These are phyloP conservation scores for Halcyon chelicuti DNA, from an alignment of 2,797 vertebrate species.

Conservation along the genomic window DNA sequence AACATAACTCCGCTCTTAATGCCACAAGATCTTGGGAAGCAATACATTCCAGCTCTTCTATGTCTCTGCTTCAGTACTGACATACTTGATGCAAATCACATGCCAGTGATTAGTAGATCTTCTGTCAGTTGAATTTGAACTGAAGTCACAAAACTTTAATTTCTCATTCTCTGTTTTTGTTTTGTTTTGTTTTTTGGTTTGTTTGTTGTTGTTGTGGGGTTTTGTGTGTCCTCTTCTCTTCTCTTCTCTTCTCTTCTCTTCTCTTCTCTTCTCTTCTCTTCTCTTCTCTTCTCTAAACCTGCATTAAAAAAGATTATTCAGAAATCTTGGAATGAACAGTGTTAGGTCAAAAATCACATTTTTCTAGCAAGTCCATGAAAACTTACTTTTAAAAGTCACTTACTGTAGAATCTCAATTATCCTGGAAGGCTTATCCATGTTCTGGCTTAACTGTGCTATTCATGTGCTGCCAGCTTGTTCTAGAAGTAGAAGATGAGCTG, in stretches of 20 bases:
- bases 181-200: too few species aligned
- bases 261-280: too few species aligned
- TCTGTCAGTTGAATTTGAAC: conserved; percentile 14
- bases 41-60: not conserved
- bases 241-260: too few species aligned
- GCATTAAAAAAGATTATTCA: conserved; percentile 41
- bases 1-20: not conserved
- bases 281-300: not conserved
- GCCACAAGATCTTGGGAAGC: not conserved
- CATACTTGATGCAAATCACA: not conserved
- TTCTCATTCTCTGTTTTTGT: not conserved
- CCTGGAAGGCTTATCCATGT: not conserved
- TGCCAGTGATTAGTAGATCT: conserved; percentile 14
- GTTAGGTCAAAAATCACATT: conserved; percentile 44
- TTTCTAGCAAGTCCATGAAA: conserved; percentile 19
- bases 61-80: not conserved
- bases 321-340: conserved; percentile 15
- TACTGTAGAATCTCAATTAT: conserved; percentile 20
- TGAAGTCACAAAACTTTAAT: conserved; percentile 21
- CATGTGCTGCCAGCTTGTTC: not conserved
- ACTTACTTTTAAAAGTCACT: conserved; percentile 25
- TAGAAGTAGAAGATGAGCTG: not conserved
- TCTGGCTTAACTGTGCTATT: conserved; percentile 7
- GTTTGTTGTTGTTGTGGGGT: too few species aligned
- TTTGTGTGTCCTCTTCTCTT: too few species aligned